Percentiles rank a stretch among this genome's conserved stretches.
phyloP scores from a whole-genome alignment of 1,140 invertebrate genomes.

The Trichonephila inaurata region DNA sequence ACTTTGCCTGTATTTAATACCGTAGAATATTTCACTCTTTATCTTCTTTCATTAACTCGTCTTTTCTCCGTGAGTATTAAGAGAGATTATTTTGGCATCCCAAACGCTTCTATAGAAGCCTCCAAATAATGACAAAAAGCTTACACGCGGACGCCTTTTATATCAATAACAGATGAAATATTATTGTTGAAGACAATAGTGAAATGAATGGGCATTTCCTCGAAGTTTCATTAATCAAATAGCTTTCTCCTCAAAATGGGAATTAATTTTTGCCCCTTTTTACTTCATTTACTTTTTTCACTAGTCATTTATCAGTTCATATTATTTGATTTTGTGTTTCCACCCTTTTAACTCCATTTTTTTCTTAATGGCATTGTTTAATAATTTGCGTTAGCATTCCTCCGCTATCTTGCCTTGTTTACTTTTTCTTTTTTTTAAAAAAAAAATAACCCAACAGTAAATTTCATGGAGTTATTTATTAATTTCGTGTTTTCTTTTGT shows the following conservation, averaged over 20 bases:
- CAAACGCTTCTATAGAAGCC: background rate
- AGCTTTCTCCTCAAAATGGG: conserved; percentile 8
- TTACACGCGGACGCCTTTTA: conserved; percentile 24
- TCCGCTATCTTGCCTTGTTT: no score
- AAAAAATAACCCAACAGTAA: background rate
- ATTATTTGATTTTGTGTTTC: background rate
- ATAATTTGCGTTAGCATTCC: background rate
- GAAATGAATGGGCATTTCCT: conserved; percentile 23
- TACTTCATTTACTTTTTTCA: background rate
- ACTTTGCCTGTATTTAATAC: background rate
- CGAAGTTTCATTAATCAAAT: conserved; percentile 32
- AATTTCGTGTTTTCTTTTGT: no score
- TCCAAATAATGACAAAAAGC: conserved; percentile 25
- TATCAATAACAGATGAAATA: conserved; percentile 50
- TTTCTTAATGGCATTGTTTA: background rate
- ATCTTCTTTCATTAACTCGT: background rate
- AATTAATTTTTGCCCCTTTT: conserved; percentile 11
- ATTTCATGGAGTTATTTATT: background rate
- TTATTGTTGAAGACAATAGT: conserved; percentile 40
- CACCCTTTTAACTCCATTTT: background rate
- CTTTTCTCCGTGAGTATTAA: background rate
- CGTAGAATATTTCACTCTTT: background rate
- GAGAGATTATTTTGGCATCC: conserved; percentile 17
- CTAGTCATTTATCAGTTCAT: conserved; percentile 28
- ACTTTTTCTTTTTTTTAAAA: background rate